Evolutionary conservation across 2,113 vertebrate genomes (phyloP), one percentile per base, ranked within the genome.

Genomic region (Cacatua alba): DNA sequence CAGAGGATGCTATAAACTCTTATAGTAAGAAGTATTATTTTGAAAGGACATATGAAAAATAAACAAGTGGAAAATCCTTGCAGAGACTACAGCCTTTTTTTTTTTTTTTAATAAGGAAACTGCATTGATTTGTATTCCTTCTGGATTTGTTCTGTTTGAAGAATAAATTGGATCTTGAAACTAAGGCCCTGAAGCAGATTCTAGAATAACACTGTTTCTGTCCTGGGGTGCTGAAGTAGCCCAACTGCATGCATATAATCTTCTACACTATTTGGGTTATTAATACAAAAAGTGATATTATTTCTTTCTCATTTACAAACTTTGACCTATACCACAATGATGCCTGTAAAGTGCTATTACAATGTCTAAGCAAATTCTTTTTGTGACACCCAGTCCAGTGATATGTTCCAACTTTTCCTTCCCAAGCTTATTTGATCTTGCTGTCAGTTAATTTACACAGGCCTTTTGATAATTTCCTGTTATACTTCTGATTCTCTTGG

Each of bases 141-240:
- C 75, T 82, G 55, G 82, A 77, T 80, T 74, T 81, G 7, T 92
- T 90, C 18, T 80, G 26, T 80, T 94, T 88, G 63, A 90, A 88
- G 68, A 92, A 65, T 67, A 90, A 82, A 83, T 59, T 86, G 19
- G 24, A 68, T 82, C 53, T 65, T 83, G 71, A 88, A 92, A 76
- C 28, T 67, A 80, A 62, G 17, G 4, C 26, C 26, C 24, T 86
- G 68, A 90, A 90, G 67, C 18, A 46, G 57, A 80, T 82, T 86
- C 49, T 80, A 65, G 67, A 79, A 86, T 41, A 87, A 29, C 35
- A 72, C 20, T 44, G 7, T 79, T 85, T 91, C 59, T 46, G 15
- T 76, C 48, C 29, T 72, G 18, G 7, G 9, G 15, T 87, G 39
- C 12, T 88, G 74, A 62, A 87, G 72, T 52, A 82, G 29, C 14